Conservation (phyloP, 2,797 vertebrate genomes). For the Falco peregrinus region DNA sequence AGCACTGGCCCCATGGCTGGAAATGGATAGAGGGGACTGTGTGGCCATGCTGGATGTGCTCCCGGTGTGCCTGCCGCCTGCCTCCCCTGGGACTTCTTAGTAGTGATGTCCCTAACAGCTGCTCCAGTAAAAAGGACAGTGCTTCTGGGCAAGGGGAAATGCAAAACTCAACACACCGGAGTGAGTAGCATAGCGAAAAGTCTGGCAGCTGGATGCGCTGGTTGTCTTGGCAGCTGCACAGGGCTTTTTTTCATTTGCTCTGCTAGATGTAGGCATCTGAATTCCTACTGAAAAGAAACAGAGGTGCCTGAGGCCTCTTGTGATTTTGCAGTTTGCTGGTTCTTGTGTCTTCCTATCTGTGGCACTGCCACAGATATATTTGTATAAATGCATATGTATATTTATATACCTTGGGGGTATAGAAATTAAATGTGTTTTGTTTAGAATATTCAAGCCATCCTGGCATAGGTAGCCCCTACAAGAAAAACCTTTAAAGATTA, state of each 20-base stretch:
- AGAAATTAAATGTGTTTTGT: neutral
- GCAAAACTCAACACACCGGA: neutral
- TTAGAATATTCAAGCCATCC: neutral
- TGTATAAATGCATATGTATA: neutral
- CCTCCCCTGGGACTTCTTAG: neutral
- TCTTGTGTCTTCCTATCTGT: neutral
- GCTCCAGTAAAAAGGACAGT: neutral
- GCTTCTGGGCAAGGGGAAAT: neutral
- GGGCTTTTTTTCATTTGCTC: neutral
- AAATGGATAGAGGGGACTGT: neutral
- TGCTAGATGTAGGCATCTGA: neutral
- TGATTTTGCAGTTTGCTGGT: neutral
- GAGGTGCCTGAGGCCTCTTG: neutral
- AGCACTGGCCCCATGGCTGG: neutral
- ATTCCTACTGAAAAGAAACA: neutral
- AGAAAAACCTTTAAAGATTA: neutral
- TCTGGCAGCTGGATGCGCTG: neutral
- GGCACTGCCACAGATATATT: neutral
- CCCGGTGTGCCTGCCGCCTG: fast-evolving
- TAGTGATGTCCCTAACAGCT: neutral
- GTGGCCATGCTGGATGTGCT: neutral
- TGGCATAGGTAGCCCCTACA: neutral
- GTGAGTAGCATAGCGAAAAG: neutral
- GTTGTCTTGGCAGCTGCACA: neutral
- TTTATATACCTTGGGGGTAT: neutral